Conservation (phyloP, 2,888 invertebrate genomes). For the Zootermopsis nevadensis region DNA sequence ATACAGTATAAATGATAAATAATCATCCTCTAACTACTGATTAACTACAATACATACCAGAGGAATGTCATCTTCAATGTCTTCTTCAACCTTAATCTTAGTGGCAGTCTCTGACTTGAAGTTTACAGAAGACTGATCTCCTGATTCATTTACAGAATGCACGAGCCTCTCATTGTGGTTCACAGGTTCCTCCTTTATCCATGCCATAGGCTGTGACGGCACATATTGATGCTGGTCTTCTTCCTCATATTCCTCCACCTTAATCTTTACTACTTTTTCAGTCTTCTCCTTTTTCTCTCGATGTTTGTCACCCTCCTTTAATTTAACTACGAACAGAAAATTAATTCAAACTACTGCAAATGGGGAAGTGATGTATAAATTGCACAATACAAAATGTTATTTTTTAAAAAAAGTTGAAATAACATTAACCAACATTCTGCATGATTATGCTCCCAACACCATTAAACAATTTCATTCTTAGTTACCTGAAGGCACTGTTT, state of each 20-base stretch:
- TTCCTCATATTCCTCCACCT: constrained; percentile 12
- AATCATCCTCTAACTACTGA: too few relatives aligned
- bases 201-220: constrained; percentile 55
- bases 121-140: neutral
- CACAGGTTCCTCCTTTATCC: constrained; percentile 59
- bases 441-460: too few relatives aligned
- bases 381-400: neutral
- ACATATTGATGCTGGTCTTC: constrained; percentile 7
- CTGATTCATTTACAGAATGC: neutral
- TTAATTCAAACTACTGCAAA: neutral
- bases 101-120: constrained; percentile 7
- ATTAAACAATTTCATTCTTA: too few relatives aligned
- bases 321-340: constrained; percentile 42
- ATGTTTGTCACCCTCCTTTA: constrained; percentile 42
- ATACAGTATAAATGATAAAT: too few relatives aligned
- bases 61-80: constrained; percentile 63
- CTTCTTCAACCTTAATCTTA: constrained; percentile 49
- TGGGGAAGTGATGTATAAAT: too few relatives aligned
- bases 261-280: constrained; percentile 45
- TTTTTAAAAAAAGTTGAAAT: neutral
- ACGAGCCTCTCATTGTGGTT: constrained; percentile 49
- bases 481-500: too few relatives aligned
- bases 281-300: constrained; percentile 57
- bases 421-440: neutral
- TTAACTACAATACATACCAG: constrained; percentile 68